Evolutionary conservation across 2,888 invertebrate species (phyloP).

Genomic region (Bedellia somnulentella): DNA sequence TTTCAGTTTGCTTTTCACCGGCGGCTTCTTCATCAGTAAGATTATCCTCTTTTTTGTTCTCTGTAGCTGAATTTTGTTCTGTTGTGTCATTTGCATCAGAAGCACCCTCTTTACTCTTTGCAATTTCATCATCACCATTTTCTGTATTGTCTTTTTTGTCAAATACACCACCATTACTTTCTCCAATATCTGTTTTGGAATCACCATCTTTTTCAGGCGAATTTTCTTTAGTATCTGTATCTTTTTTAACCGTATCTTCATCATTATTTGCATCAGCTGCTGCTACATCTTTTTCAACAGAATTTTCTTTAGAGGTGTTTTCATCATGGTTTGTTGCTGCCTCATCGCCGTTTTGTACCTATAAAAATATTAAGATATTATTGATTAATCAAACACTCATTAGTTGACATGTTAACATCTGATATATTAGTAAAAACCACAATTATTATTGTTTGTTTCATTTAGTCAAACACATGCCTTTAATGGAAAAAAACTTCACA

Average conservation of each 20-base stretch:
- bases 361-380: neutral
- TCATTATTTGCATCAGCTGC: slow-evolving; percentile 21
- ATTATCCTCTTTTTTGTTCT: slow-evolving; percentile 14
- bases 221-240: neutral
- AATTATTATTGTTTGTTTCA: neutral
- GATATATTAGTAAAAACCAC: neutral
- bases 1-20: neutral
- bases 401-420: too few relatives aligned
- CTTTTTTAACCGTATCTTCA: too few relatives aligned
- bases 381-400: neutral
- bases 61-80: slow-evolving; percentile 29
- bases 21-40: neutral
- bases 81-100: too few relatives aligned
- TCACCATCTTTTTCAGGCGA: slow-evolving; percentile 24
- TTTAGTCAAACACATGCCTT: too few relatives aligned
- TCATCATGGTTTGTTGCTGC: slow-evolving; percentile 16
- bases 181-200: slow-evolving; percentile 25
- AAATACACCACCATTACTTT: too few relatives aligned
- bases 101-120: too few relatives aligned
- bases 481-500: too few relatives aligned
- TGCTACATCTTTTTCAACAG: slow-evolving; percentile 10
- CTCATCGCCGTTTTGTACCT: slow-evolving; percentile 10
- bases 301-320: slow-evolving; percentile 13
- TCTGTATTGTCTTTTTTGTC: too few relatives aligned
- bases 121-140: too few relatives aligned